Evolutionary conservation across 2,797 vertebrate genomes (phyloP), one percentile per base, ranked within the genome.

Genomic region (Pygocentrus nattereri): DNA sequence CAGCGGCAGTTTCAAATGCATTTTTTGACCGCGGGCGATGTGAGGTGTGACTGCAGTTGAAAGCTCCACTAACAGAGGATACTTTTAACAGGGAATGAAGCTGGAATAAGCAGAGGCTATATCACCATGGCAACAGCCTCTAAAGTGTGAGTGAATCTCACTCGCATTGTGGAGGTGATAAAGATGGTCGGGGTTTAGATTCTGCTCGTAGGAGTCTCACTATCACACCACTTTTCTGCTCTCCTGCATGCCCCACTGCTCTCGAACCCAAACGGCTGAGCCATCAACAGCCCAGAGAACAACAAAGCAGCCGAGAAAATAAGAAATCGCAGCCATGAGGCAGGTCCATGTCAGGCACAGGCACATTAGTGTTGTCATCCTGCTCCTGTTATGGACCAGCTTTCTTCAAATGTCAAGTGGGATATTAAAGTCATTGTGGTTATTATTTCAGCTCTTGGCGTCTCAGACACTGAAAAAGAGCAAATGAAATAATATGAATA

Each of bases 111-210:
- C 78, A 74, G 76, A 70, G 76, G 74, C 67, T 68, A 74, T 31
- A 38, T 89, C 83, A 69, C 87, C 88, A 88, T 89, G 87, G 87
- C 80, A 89, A 89, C 88, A 74, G 83, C 71, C 52, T 44, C 59
- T 74, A 69, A 61, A 89, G 82, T 77, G 75, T 61, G 59, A 61
- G 27, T 12, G 59, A 27, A 30, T 61, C 59, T 61, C 59, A 61
- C 59, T 27, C 27, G 12, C 59, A 13, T 61, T 30, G 59, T 30
- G 59, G 59, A 27, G 59, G 59, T 30, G 59, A 61, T 61, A 30
- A 61, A 61, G 59, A 61, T 27, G 25, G 56, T n/a, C 5, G 6
- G 56, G n/a, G 1, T 61, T 27, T 58, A 11, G 59, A 27, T 61
- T 61, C 27, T 27, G 59, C 25, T 59, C n/a, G 15, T 23, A 25